Percentiles rank a stretch among this genome's conserved stretches.
phyloP scores from a whole-genome alignment of 2,888 invertebrate genomes.

The Cryptus armator region DNA sequence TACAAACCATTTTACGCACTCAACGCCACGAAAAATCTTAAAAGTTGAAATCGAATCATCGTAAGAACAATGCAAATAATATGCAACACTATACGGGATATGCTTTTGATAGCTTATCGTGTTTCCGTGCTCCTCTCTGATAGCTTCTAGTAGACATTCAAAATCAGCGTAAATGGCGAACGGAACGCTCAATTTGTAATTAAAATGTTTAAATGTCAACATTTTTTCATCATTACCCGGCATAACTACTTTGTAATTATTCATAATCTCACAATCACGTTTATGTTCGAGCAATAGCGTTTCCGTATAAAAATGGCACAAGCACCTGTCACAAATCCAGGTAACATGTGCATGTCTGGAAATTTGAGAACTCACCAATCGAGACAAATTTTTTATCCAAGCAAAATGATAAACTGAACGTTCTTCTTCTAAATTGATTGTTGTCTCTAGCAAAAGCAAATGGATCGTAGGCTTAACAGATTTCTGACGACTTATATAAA shows the following conservation, averaged over 20 bases:
- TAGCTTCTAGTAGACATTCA: too few species aligned
- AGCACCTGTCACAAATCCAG: slow-evolving; percentile 21
- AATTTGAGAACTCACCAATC: slow-evolving; percentile 54
- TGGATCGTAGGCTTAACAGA: slow-evolving; percentile 57
- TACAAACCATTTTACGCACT: slow-evolving; percentile 52
- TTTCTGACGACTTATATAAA: slow-evolving; percentile 58
- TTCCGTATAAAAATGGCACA: background rate
- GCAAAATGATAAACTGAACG: slow-evolving; percentile 39
- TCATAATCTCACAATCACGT: slow-evolving; percentile 26
- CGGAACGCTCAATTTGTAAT: slow-evolving; percentile 14
- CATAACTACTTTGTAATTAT: slow-evolving; percentile 11
- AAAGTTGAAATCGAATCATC: background rate
- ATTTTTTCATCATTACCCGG: background rate
- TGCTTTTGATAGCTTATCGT: too few species aligned
- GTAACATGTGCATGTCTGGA: background rate
- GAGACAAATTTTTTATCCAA: slow-evolving; percentile 63
- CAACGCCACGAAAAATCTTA: slow-evolving; percentile 31
- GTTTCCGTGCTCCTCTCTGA: too few species aligned
- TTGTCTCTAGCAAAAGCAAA: slow-evolving; percentile 48
- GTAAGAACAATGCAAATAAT: too few species aligned
- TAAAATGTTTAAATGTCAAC: slow-evolving; percentile 33
- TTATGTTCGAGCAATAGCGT: slow-evolving; percentile 31
- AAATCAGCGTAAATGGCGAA: slow-evolving; percentile 23
- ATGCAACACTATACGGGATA: too few species aligned
- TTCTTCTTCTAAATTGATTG: slow-evolving; percentile 12